Evolutionary conservation across 1,140 invertebrate species (phyloP).

Genomic region (Sweltsa coloradensis): DNA sequence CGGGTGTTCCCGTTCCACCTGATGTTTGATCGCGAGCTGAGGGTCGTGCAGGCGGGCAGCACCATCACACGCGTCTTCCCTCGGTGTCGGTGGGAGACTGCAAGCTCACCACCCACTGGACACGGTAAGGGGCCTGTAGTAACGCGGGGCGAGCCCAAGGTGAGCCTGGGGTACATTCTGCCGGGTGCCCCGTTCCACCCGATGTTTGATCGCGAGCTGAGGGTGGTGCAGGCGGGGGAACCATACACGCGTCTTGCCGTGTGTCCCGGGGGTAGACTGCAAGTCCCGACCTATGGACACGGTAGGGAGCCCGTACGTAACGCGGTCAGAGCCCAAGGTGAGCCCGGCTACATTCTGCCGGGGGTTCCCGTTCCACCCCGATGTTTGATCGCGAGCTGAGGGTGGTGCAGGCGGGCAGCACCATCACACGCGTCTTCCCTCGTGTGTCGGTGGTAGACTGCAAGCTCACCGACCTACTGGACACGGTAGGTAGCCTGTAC

Average conservation of each 20-base stretch:
- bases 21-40: conserved; percentile 78
- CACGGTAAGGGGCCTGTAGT: too few species aligned
- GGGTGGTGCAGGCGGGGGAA: conserved; percentile 75
- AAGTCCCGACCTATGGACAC: too few species aligned
- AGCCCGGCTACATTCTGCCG: conserved; percentile 87
- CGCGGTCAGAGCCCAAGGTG: conserved; percentile 75
- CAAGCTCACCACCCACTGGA: conserved; percentile 65
- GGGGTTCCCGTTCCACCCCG: conserved; percentile 88
- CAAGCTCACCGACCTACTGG: conserved; percentile 62
- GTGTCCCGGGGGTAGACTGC: too few species aligned
- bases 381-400: conserved; percentile 82
- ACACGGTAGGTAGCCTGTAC: too few species aligned
- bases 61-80: conserved; percentile 79
- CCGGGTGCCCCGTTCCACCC: conserved; percentile 90
- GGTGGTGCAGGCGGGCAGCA: conserved; percentile 77
- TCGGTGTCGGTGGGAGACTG: conserved; percentile 44
- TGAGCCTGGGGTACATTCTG: conserved; percentile 85
- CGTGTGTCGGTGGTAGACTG: conserved; percentile 44
- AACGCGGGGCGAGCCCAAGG: conserved; percentile 76
- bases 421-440: conserved; percentile 76
- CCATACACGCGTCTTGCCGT: too few species aligned
- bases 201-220: conserved; percentile 78
- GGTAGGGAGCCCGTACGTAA: too few species aligned
- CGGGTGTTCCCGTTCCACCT: conserved; percentile 90
- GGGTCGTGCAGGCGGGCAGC: conserved; percentile 75